Conservation (phyloP, 2,888 invertebrate genomes). For the Parnassius orleans region DNA sequence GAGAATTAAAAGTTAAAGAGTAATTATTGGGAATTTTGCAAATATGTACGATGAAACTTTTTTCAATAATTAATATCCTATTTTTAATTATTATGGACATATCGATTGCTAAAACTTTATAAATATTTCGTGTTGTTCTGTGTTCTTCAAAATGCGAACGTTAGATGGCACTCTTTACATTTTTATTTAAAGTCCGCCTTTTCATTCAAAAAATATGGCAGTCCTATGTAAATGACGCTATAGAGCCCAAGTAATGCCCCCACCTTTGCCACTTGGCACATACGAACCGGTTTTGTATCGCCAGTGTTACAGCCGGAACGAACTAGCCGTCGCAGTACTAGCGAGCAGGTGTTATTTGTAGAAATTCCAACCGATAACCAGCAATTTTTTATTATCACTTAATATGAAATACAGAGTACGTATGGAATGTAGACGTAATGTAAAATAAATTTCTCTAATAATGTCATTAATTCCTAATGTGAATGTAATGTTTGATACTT, state of each 20-base stretch:
- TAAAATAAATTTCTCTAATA: too few relatives aligned
- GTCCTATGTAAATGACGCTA: constrained; percentile 25
- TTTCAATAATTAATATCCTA: too few relatives aligned
- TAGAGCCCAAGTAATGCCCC: constrained; percentile 25
- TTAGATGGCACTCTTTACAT: neutral
- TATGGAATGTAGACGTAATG: too few relatives aligned
- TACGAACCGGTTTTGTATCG: constrained; percentile 65
- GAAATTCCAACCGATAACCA: constrained; percentile 58
- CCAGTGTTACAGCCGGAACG: constrained; percentile 40
- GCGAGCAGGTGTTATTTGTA: constrained; percentile 66
- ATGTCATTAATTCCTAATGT: too few relatives aligned
- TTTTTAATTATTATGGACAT: neutral
- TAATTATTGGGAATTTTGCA: too few relatives aligned
- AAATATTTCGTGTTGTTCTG: neutral
- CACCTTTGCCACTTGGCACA: constrained; percentile 22
- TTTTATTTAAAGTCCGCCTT: constrained; percentile 4
- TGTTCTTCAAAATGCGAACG: neutral
- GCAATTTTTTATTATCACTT: constrained; percentile 34
- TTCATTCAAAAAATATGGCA: constrained; percentile 11
- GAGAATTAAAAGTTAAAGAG: too few relatives aligned
- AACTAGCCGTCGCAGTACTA: constrained; percentile 58
- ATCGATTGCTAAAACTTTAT: neutral
- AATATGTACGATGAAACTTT: too few relatives aligned
- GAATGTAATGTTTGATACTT: too few relatives aligned
- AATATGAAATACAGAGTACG: constrained; percentile 8